Conservation (phyloP, 2,113 vertebrate species). For the cattle (Bos taurus) region DNA sequence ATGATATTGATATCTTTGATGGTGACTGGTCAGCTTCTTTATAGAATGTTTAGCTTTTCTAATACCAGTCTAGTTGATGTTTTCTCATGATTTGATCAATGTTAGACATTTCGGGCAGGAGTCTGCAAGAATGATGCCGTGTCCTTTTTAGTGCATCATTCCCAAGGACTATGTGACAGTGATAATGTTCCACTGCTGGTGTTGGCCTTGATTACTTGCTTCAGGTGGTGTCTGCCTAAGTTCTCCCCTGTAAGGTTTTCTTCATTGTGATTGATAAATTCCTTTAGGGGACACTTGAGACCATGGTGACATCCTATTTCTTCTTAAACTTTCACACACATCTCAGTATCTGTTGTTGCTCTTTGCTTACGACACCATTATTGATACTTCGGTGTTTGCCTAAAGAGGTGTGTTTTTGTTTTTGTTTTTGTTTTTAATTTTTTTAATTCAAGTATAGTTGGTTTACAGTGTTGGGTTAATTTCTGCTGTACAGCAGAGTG, state of each 20-base stretch:
- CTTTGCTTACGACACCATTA: not conserved
- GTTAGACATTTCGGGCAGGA: not conserved
- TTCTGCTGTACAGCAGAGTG: not conserved
- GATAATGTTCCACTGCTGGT: not conserved
- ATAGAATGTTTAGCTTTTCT: not conserved
- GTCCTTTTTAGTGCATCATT: not conserved
- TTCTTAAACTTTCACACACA: not conserved
- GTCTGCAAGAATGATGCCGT: not conserved
- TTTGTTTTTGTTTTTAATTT: too few species aligned
- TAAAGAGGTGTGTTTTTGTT: not conserved
- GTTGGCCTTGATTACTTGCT: not conserved
- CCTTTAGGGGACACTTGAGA: not conserved
- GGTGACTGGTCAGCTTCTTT: not conserved
- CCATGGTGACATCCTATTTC: not conserved
- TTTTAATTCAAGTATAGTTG: not conserved
- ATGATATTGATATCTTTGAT: not conserved
- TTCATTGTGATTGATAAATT: not conserved
- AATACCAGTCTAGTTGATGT: not conserved
- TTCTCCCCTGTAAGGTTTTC: not conserved
- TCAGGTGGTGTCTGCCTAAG: not conserved
- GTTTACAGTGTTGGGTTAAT: not conserved
- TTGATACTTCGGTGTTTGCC: not conserved
- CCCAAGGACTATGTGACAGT: not conserved
- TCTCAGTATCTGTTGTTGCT: not conserved
- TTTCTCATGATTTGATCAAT: not conserved